These are phyloP conservation scores for Cichladusa arquata DNA, from an alignment of 2,113 vertebrate genomes.

Conservation along the genomic window DNA sequence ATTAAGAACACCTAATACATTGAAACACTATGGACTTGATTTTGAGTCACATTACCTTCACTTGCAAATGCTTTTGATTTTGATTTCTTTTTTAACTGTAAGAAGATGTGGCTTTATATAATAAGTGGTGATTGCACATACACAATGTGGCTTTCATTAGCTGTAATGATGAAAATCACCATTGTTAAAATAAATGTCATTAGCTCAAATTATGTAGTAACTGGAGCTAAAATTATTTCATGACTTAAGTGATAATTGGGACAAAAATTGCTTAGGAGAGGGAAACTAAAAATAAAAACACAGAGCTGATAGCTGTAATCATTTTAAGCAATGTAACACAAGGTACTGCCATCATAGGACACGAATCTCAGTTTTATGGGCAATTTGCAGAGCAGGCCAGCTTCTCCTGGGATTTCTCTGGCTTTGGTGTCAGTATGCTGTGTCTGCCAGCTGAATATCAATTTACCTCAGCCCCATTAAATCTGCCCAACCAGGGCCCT, in stretches of 20 bases:
- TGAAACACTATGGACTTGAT: background rate
- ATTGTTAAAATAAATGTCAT: slow-evolving; percentile 62
- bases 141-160: slow-evolving; percentile 18
- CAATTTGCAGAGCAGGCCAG: background rate
- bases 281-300: slow-evolving; percentile 51
- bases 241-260: slow-evolving; percentile 43
- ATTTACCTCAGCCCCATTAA: background rate
- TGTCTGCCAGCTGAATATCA: background rate
- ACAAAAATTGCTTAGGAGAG: slow-evolving; percentile 34
- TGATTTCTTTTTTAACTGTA: background rate
- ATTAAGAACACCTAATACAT: slow-evolving; percentile 52
- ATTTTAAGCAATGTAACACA: slow-evolving; percentile 19
- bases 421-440: background rate
- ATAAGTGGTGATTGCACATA: background rate
- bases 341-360: background rate
- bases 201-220: slow-evolving; percentile 47
- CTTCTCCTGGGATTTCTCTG: background rate
- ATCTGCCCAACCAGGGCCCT: background rate
- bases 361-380: background rate
- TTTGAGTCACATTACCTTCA: slow-evolving; percentile 5
- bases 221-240: slow-evolving; percentile 50
- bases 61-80: slow-evolving; percentile 2
- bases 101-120: background rate
- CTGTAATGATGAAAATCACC: slow-evolving; percentile 52
- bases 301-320: slow-evolving; percentile 3